Percentiles rank a stretch among this genome's conserved stretches.
Evolutionary conservation across 2,113 vertebrate species (phyloP).

Genomic region (Potamarius usumacintae): DNA sequence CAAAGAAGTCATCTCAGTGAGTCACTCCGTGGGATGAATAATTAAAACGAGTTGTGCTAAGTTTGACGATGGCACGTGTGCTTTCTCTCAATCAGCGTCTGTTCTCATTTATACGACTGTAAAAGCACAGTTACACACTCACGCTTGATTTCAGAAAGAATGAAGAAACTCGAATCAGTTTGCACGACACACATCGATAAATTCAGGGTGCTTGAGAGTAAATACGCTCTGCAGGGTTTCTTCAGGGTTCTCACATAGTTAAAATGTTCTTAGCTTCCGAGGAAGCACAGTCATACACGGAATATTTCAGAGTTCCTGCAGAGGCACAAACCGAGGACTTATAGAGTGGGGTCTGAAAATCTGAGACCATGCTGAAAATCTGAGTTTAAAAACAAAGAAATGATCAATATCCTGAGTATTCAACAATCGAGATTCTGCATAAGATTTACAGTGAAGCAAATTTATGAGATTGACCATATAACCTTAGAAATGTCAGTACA

Average conservation of each 20-base stretch:
- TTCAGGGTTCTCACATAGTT: background rate
- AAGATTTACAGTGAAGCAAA: background rate
- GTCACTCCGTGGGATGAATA: background rate
- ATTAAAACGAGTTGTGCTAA: background rate
- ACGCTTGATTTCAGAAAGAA: background rate
- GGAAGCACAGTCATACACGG: background rate
- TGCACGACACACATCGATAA: background rate
- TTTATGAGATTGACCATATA: background rate
- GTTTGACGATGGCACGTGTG: background rate
- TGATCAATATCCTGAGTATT: background rate
- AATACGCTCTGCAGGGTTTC: background rate
- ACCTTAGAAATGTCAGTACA: too few species aligned
- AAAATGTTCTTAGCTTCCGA: background rate
- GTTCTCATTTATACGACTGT: background rate
- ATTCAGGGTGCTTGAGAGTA: background rate
- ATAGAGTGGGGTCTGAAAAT: background rate
- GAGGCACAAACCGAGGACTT: background rate
- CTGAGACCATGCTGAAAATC: background rate
- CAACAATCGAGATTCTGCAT: background rate
- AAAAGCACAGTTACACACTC: background rate
- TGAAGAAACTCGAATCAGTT: background rate
- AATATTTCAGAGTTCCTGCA: background rate
- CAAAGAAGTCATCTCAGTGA: background rate
- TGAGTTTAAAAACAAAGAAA: background rate
- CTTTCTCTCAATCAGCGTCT: background rate